Evolutionary conservation across 2,797 vertebrate species (phyloP).

Genomic region (Paguma larvata): DNA sequence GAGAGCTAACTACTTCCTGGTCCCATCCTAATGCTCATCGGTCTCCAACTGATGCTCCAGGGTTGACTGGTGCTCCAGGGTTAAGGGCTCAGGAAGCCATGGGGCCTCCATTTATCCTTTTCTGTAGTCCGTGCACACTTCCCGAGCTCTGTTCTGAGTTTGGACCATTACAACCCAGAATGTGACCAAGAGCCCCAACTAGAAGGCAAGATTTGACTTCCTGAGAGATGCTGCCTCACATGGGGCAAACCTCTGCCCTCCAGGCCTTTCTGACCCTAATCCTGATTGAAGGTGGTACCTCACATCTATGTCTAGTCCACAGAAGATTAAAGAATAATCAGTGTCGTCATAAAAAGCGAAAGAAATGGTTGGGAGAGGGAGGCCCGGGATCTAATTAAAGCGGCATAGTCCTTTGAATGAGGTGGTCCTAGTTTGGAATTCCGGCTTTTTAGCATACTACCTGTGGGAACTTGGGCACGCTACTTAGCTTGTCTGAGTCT

Average conservation of each 20-base stretch:
- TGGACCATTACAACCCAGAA: neutral
- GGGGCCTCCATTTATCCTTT: neutral
- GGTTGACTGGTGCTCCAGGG: neutral
- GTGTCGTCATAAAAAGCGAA: neutral
- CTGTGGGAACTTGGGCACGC: neutral
- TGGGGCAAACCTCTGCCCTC: neutral
- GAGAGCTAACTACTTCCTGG: neutral
- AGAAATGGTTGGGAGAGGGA: neutral
- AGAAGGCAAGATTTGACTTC: constrained; percentile 12
- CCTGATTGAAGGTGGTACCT: neutral
- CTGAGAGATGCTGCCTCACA: neutral
- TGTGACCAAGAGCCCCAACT: neutral
- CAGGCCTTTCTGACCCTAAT: neutral
- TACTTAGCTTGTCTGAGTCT: neutral
- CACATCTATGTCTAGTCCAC: neutral
- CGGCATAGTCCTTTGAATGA: neutral
- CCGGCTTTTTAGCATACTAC: neutral
- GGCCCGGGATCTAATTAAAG: neutral
- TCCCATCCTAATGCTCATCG: neutral
- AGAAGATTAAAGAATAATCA: neutral
- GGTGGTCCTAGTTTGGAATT: neutral
- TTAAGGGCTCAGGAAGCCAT: neutral
- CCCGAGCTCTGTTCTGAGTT: neutral
- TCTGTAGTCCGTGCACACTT: neutral
- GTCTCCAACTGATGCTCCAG: neutral